These are phyloP conservation scores for Aegypius monachus DNA, from an alignment of 2,113 vertebrate species.

Conservation along the genomic window DNA sequence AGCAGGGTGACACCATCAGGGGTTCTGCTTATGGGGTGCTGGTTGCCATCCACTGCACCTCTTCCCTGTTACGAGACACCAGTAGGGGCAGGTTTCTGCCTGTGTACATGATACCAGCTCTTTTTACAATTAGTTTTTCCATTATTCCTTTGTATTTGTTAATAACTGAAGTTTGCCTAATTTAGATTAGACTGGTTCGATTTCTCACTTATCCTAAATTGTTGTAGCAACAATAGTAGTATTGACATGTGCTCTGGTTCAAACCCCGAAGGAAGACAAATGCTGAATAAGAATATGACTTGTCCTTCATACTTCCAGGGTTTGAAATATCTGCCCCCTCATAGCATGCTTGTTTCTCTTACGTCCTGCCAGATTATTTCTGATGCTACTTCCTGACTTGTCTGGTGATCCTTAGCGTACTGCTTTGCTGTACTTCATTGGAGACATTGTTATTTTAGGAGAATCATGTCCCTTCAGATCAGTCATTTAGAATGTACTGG, in stretches of 20 bases:
- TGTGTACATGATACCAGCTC: background rate
- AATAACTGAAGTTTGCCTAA: background rate
- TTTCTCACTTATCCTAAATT: background rate
- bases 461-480: background rate
- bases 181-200: background rate
- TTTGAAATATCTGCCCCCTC: background rate
- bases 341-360: background rate
- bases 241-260: background rate
- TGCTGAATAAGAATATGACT: background rate
- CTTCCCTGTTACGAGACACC: background rate
- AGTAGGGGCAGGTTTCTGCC: background rate
- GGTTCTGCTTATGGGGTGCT: background rate
- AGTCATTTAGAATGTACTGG: background rate
- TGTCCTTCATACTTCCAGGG: background rate
- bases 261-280: background rate
- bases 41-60: background rate
- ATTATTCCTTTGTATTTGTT: background rate
- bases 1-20: background rate
- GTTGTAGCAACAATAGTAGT: background rate
- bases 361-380: background rate
- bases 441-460: background rate
- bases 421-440: background rate
- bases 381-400: background rate
- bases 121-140: background rate
- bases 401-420: background rate